Percentiles rank a stretch among this genome's conserved stretches.
These are phyloP conservation scores for Coccyzus lansbergi DNA, from an alignment of 2,797 vertebrate species.

Conservation along the genomic window DNA sequence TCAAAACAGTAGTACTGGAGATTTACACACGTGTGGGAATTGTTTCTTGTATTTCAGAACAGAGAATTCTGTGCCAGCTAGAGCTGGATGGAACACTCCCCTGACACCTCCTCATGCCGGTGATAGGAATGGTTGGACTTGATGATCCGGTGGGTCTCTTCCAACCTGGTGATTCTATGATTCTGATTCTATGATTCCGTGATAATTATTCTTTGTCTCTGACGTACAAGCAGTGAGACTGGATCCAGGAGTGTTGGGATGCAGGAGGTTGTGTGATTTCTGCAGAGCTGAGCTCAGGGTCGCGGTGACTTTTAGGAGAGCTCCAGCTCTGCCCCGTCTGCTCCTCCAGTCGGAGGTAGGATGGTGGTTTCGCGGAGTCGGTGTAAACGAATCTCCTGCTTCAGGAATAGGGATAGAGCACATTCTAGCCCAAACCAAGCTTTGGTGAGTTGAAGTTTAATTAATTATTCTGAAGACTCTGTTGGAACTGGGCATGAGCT, in stretches of 20 bases:
- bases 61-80: neutral
- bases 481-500: neutral
- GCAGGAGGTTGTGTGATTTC: neutral
- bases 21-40: neutral
- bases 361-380: neutral
- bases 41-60: neutral
- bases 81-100: neutral
- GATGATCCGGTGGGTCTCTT: too few species aligned
- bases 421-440: neutral
- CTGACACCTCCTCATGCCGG: neutral
- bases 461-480: neutral
- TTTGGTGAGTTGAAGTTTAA: neutral
- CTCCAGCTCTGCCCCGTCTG: neutral
- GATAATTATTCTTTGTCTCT: neutral
- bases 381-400: neutral
- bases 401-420: neutral
- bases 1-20: neutral
- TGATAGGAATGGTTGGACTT: too few species aligned
- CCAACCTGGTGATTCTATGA: too few species aligned
- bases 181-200: too few species aligned
- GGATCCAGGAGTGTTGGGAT: accelerated
- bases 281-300: neutral
- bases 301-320: neutral
- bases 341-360: neutral
- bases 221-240: neutral